A percentile compares a stretch with the other conserved stretches of the same genome.
phyloP scores from a whole-genome alignment of 2,888 invertebrate species.

The Dryococelus australis region DNA sequence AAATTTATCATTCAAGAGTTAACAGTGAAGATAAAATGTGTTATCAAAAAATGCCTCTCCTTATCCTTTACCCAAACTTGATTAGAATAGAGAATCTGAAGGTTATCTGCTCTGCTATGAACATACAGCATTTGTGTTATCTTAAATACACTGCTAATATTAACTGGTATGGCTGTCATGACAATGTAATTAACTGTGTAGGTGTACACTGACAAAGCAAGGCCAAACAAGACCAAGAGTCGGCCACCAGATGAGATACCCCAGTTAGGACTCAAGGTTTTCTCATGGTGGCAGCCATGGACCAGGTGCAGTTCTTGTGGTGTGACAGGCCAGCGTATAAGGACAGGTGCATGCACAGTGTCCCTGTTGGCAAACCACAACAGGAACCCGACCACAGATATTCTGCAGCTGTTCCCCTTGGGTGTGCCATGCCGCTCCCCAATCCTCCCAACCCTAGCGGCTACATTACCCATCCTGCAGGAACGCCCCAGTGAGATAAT shows the following conservation, averaged over 20 bases:
- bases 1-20: too few relatives aligned
- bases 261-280: conserved; percentile 59
- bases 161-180: too few relatives aligned
- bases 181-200: background rate
- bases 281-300: conserved; percentile 70
- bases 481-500: conserved; percentile 64
- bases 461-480: conserved; percentile 56
- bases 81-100: too few relatives aligned
- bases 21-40: too few relatives aligned
- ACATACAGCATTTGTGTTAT: too few relatives aligned
- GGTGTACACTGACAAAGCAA: conserved; percentile 50
- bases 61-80: too few relatives aligned
- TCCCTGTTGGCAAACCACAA: conserved; percentile 31
- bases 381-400: background rate
- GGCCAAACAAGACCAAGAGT: conserved; percentile 39
- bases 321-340: conserved; percentile 64
- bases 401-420: conserved; percentile 60
- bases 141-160: too few relatives aligned
- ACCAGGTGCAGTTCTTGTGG: conserved; percentile 70
- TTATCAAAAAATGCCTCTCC: too few relatives aligned
- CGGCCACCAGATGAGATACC: conserved; percentile 52
- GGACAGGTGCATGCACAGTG: conserved; percentile 69
- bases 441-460: conserved; percentile 60
- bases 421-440: conserved; percentile 68
- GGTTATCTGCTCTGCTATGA: too few relatives aligned